These are phyloP conservation scores for Fistularia commersonii DNA, from an alignment of 2,797 vertebrate species.

Conservation along the genomic window DNA sequence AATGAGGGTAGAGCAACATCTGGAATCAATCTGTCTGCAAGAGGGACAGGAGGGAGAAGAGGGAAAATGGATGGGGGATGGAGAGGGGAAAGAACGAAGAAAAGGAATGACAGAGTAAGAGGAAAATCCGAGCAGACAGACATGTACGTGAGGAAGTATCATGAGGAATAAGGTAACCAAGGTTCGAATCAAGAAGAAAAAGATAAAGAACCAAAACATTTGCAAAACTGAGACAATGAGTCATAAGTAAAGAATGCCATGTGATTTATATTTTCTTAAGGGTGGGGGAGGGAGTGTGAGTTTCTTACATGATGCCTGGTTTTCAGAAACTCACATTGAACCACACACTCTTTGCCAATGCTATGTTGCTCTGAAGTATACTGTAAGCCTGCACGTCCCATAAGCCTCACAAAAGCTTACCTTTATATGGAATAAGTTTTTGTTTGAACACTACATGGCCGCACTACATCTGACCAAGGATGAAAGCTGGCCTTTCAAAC, in stretches of 20 bases:
- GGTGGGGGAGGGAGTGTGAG: slow-evolving; percentile 32
- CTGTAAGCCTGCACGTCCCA: slow-evolving; percentile 5
- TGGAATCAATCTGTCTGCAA: slow-evolving; percentile 76
- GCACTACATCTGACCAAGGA: not conserved
- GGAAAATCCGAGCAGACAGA: slow-evolving; percentile 44
- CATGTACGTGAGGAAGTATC: slow-evolving; percentile 47
- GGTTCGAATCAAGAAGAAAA: slow-evolving; percentile 39
- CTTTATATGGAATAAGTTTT: too few species aligned
- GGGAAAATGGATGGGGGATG: slow-evolving; percentile 21
- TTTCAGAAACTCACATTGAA: slow-evolving; percentile 19
- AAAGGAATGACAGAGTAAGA: slow-evolving; percentile 39
- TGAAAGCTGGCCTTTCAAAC: slow-evolving; percentile 4
- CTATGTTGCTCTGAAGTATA: slow-evolving; percentile 22
- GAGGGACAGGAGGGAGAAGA: slow-evolving; percentile 16
- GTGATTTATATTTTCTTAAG: slow-evolving; percentile 72
- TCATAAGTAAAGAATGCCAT: slow-evolving; percentile 71
- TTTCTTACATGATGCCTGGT: slow-evolving; percentile 52
- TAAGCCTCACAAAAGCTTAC: too few species aligned
- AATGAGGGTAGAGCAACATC: slow-evolving; percentile 65
- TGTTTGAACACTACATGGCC: not conserved
- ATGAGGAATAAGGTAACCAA: slow-evolving; percentile 36
- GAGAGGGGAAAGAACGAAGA: slow-evolving; percentile 20
- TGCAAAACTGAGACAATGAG: slow-evolving; percentile 68
- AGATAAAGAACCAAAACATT: slow-evolving; percentile 42
- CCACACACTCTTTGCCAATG: slow-evolving; percentile 16